Evolutionary conservation across 1,140 invertebrate genomes (phyloP), one percentile per base, ranked within the genome.

Genomic region (Neelides sp.): DNA sequence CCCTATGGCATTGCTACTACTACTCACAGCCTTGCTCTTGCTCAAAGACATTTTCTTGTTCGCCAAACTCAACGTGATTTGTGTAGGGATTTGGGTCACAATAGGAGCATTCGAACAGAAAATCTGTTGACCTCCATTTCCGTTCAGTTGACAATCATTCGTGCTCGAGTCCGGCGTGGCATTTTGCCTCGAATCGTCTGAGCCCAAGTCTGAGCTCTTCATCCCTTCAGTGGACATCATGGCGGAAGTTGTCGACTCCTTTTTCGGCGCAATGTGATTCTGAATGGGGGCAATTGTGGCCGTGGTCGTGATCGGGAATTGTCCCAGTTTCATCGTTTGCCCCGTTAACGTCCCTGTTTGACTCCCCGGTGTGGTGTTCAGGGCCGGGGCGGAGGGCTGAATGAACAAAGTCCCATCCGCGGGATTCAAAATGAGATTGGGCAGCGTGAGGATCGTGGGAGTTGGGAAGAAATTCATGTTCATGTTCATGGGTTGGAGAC

Each of bases 141-240:
- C 19, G 12, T 3, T 52, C 19, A 60, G 27, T 39, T 57, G 54
- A 5, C 42, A 49, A 32, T 61, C 59, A 45, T 57, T 57, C 12
- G 59, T 61, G 35, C 59, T 61, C 13, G 59, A 61, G 41, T 61
- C 59, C 8, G 59, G 59, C 4, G 59, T 61, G 20, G 59, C 39
- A 50, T 61, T 61, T 35, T 57, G 55, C 8, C 59, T 32, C 1
- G 52, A 55, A 22, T 61, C 59, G 23, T 55, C 52, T 22, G 52
- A 47, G n/a, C 42, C 40, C 2, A 53, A 15, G 27, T 53, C 34
- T 28, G 45, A 42, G 20, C 20, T 20, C 12, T 54, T 48, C 15
- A 48, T 24, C 23, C 47, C 10, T 26, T 40, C 35, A 8, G 40
- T 43, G 23, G 42, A 15, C 26, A 44, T 23, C 12, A 46, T 52